Base-by-base conservation (phyloP, 2,888 invertebrate genomes). In the Cephalotes varians region DNA sequence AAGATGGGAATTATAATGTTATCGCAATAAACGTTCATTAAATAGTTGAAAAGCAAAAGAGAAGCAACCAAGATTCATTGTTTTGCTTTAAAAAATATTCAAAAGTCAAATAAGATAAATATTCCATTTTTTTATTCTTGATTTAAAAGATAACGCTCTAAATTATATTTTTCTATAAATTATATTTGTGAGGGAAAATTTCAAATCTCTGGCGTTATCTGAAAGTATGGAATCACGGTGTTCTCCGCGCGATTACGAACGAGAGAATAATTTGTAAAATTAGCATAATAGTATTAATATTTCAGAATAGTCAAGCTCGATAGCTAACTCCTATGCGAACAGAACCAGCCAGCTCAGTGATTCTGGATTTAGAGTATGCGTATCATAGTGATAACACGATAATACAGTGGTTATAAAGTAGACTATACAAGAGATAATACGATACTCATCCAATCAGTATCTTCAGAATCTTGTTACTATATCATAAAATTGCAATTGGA, bases 261-360 rank as follows among this genome's bases (percentile, higher is more conserved):
- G 28, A 15, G 40, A 76, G 21, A 67, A 28, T 37, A 69, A 77
- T 69, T 71, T 40, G 15, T 69, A 34, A 69, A 77, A 77, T 77
- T 69, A 69, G 21, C 25, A 18, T 71, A 71, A 79, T 71, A 44
- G 28, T 25, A 31, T 31, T 56, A 56, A 69, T 44, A 44, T 12
- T 65, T 28, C 37, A 67, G 37, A 51, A 49, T 64, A 28, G 15
- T 18, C 21, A 37, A 76, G 28, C 65, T 49, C 12, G 31, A 73
- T 4, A 73, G 28, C 15, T 60, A 40, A 44, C 21, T 62, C 7
- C n/a, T 37, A 4, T 28, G 31, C 56, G 44, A 44, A 44, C 9
- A 40, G 12, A 77, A 18, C 12, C 7, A 15, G 3, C n/a, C 25
- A 65, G n/a, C 51, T 65, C 25, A 9, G 37, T 64, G 62, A n/a